Evolutionary conservation across 2,113 vertebrate genomes (phyloP).

Genomic region (Rhabdomys dilectus): DNA sequence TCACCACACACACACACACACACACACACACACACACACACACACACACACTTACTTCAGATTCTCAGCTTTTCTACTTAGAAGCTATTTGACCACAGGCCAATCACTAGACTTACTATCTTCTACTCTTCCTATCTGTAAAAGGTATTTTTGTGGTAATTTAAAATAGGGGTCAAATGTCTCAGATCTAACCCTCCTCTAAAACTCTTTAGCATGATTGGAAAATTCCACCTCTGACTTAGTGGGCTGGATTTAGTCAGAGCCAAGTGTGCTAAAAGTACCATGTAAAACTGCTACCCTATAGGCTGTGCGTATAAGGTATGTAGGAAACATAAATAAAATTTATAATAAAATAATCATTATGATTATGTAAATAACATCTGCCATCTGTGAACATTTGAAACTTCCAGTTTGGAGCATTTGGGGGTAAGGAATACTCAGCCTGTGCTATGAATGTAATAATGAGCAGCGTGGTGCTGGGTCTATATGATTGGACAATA

Average conservation of each 20-base stretch:
- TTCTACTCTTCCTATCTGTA: not conserved
- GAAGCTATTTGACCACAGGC: not conserved
- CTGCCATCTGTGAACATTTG: not conserved
- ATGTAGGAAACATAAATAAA: not conserved
- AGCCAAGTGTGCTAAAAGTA: not conserved
- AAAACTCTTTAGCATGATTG: not conserved
- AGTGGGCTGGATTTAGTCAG: not conserved
- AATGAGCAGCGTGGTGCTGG: too few relatives aligned
- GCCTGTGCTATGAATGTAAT: not conserved
- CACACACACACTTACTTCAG: not conserved
- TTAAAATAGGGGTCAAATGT: not conserved
- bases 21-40: not conserved
- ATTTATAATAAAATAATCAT: not conserved
- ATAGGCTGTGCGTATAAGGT: not conserved
- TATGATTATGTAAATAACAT: not conserved
- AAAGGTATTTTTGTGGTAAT: not conserved
- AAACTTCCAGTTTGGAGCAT: not conserved
- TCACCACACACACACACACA: not conserved
- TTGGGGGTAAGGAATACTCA: not conserved
- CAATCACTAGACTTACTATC: not conserved
- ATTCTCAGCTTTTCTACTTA: not conserved
- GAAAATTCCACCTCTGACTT: not conserved
- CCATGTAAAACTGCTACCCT: not conserved
- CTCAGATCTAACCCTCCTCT: not conserved
- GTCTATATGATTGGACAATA: not conserved